Evolutionary conservation across 2,113 vertebrate species (phyloP).

Genomic region (Scomber colias): DNA sequence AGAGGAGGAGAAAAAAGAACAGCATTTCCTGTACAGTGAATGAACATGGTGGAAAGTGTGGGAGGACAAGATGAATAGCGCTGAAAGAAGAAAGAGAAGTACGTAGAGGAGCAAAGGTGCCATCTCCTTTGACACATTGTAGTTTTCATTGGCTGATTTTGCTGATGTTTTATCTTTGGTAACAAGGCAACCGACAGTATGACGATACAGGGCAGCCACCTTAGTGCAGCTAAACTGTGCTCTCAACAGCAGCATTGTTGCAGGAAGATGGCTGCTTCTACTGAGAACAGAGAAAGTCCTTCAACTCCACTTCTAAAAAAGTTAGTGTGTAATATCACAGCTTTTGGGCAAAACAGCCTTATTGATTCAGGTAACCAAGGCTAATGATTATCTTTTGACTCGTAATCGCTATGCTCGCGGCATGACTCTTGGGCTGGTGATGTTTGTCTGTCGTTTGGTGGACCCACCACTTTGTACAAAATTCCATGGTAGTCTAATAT

Average conservation of each 20-base stretch:
- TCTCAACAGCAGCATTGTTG: background rate
- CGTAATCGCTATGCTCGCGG: too few relatives aligned
- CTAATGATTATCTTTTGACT: too few relatives aligned
- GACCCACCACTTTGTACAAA: too few relatives aligned
- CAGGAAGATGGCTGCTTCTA: background rate
- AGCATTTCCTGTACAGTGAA: constrained; percentile 19
- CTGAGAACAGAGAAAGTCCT: background rate
- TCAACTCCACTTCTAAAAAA: background rate
- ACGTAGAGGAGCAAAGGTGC: background rate
- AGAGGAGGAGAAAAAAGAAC: background rate
- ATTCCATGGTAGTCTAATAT: too few relatives aligned
- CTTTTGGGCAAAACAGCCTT: background rate
- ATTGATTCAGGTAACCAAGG: background rate
- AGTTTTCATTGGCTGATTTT: constrained; percentile 27
- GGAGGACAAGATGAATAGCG: constrained; percentile 55
- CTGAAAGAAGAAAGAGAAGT: constrained; percentile 19
- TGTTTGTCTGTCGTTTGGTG: too few relatives aligned
- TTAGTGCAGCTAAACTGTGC: background rate
- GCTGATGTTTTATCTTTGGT: constrained; percentile 27
- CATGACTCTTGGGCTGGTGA: too few relatives aligned
- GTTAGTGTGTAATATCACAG: background rate
- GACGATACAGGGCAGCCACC: constrained; percentile 5
- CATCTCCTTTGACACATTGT: constrained; percentile 26
- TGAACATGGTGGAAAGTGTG: constrained; percentile 21
- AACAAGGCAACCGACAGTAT: background rate